These are phyloP conservation scores for Noctua fimbriata DNA, from an alignment of 2,888 invertebrate genomes.

Conservation along the genomic window DNA sequence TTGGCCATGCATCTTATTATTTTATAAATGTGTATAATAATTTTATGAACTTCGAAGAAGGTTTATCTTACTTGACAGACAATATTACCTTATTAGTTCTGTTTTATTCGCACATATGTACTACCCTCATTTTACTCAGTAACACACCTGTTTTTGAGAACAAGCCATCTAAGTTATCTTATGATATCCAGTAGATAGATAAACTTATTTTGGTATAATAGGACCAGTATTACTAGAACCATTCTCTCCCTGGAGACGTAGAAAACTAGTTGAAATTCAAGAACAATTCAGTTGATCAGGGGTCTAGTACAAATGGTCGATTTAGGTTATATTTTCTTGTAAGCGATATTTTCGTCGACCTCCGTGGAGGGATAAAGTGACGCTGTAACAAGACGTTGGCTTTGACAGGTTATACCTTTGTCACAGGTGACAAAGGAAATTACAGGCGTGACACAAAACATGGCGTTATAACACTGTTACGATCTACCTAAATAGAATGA, in stretches of 20 bases:
- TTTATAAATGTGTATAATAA: background rate
- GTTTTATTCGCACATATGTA: background rate
- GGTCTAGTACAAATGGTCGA: constrained; percentile 72
- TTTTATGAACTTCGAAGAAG: background rate
- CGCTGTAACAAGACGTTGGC: constrained; percentile 80
- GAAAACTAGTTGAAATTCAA: constrained; percentile 29
- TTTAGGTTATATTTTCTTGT: constrained; percentile 80
- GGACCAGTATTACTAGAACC: constrained; percentile 71
- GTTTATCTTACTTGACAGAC: background rate
- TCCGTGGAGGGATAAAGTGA: constrained; percentile 76
- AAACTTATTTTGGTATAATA: constrained; percentile 75
- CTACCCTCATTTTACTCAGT: constrained; percentile 50
- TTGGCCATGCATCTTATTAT: too few species aligned
- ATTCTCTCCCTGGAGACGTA: constrained; percentile 14
- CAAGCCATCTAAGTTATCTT: constrained; percentile 49
- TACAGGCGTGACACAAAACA: constrained; percentile 66
- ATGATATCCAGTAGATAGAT: constrained; percentile 56
- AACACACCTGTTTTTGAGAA: constrained; percentile 43
- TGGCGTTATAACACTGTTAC: constrained; percentile 28
- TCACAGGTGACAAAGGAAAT: constrained; percentile 76
- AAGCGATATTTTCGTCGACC: constrained; percentile 82
- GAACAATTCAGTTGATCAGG: constrained; percentile 62
- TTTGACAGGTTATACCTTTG: constrained; percentile 85
- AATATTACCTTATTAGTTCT: background rate
- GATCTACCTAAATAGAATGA: constrained; percentile 4